phyloP scores from a whole-genome alignment of 2,113 vertebrate species.

The Castor canadensis region DNA sequence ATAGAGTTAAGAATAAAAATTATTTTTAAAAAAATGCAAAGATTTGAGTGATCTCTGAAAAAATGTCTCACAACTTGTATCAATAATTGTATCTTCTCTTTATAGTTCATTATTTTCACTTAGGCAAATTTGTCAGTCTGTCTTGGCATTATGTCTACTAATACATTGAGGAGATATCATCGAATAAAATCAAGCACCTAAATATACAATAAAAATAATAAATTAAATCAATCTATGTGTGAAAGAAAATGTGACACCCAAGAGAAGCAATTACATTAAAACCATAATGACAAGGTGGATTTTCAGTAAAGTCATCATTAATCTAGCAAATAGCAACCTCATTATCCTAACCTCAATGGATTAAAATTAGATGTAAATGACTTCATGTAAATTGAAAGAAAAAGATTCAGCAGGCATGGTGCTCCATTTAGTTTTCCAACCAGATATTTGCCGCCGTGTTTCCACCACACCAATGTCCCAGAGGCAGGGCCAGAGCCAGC shows the following conservation, averaged over 20 bases:
- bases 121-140: background rate
- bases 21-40: background rate
- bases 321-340: background rate
- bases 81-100: background rate
- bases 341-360: background rate
- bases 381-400: background rate
- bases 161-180: background rate
- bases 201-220: background rate
- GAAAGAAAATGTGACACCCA: background rate
- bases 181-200: background rate
- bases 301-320: background rate
- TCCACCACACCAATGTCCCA: too few relatives aligned
- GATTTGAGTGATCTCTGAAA: background rate
- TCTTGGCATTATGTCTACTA: background rate
- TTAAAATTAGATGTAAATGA: background rate
- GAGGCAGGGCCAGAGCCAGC: too few relatives aligned
- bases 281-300: background rate
- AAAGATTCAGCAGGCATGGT: too few relatives aligned
- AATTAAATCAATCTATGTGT: background rate
- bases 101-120: background rate
- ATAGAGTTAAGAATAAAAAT: background rate
- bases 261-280: background rate
- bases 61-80: background rate
- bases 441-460: too few relatives aligned
- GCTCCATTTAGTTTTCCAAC: too few relatives aligned